Evolutionary conservation across 2,888 invertebrate genomes (phyloP).

Genomic region (Clepsis dumicolana): DNA sequence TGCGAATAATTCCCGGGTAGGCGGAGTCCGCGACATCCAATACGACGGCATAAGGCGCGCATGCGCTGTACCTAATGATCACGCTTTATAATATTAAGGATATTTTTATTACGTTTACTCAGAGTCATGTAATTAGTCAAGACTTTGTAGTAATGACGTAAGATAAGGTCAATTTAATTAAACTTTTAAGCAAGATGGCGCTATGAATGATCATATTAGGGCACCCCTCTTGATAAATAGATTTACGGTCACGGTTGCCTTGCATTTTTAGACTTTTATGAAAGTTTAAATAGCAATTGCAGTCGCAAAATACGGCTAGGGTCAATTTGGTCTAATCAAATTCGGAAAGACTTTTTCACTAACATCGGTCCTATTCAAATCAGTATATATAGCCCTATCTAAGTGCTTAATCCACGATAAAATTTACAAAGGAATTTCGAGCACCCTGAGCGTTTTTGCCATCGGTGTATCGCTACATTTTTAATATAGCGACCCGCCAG

Average conservation of each 20-base stretch:
- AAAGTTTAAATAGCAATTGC: no score
- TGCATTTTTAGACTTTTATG: no score
- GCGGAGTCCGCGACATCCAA: slow-evolving; percentile 78
- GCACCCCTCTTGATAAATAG: no score
- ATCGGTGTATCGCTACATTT: background rate
- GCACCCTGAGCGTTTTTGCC: background rate
- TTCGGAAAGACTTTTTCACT: no score
- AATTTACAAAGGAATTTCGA: background rate
- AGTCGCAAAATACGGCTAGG: no score
- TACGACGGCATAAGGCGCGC: slow-evolving; percentile 66
- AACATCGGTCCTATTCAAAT: no score
- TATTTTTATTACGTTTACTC: background rate
- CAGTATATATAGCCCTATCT: no score
- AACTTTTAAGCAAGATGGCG: background rate
- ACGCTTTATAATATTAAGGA: background rate
- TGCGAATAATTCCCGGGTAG: slow-evolving; percentile 64
- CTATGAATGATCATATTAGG: background rate
- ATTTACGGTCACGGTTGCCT: no score
- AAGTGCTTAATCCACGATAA: background rate
- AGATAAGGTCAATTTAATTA: background rate
- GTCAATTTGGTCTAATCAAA: no score
- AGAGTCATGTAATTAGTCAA: background rate
- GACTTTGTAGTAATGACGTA: background rate
- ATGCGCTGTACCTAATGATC: slow-evolving; percentile 67
- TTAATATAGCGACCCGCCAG: slow-evolving; percentile 15